A percentile compares a stretch with the other conserved stretches of the same genome.
phyloP scores from a whole-genome alignment of 2,797 vertebrate species.

The Denticeps clupeoides region DNA sequence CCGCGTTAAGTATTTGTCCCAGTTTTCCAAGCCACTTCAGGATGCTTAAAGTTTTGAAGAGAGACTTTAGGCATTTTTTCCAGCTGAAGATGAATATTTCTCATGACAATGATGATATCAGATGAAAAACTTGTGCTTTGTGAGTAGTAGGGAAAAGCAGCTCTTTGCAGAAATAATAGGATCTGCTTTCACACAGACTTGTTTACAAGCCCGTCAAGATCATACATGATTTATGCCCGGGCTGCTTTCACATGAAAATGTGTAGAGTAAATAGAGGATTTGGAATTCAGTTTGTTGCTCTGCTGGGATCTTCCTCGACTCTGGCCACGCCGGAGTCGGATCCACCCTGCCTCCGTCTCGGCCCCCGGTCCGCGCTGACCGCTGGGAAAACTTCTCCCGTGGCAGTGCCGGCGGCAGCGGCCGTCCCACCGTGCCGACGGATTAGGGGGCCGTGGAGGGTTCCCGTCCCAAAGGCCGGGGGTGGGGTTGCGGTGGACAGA shows the following conservation, averaged over 20 bases:
- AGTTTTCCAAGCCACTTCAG: conserved; percentile 70
- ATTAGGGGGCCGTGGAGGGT: conserved; percentile 41
- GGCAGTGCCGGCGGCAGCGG: too few species aligned
- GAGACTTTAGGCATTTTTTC: conserved; percentile 59
- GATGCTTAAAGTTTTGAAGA: conserved; percentile 32
- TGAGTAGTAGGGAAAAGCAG: background rate
- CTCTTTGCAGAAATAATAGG: background rate
- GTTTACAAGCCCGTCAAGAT: conserved; percentile 33
- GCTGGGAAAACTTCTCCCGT: conserved; percentile 47
- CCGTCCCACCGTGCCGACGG: too few species aligned
- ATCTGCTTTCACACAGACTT: conserved; percentile 8
- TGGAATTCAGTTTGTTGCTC: conserved; percentile 43
- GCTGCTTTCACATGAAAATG: conserved; percentile 44
- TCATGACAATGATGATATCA: conserved; percentile 42
- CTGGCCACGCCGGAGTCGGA: conserved; percentile 32
- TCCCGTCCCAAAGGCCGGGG: conserved; percentile 11
- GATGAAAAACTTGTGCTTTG: background rate
- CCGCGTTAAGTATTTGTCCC: conserved; percentile 67
- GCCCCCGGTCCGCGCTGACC: conserved; percentile 28
- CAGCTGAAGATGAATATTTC: conserved; percentile 55
- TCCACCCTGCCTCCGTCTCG: conserved; percentile 41
- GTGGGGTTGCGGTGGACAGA: conserved; percentile 32
- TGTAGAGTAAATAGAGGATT: conserved; percentile 25
- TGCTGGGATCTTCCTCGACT: conserved; percentile 41
- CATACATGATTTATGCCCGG: conserved; percentile 21